phyloP scores from a whole-genome alignment of 37 sponge, comb jelly and placozoan genomes.

The Crambe crambe region DNA sequence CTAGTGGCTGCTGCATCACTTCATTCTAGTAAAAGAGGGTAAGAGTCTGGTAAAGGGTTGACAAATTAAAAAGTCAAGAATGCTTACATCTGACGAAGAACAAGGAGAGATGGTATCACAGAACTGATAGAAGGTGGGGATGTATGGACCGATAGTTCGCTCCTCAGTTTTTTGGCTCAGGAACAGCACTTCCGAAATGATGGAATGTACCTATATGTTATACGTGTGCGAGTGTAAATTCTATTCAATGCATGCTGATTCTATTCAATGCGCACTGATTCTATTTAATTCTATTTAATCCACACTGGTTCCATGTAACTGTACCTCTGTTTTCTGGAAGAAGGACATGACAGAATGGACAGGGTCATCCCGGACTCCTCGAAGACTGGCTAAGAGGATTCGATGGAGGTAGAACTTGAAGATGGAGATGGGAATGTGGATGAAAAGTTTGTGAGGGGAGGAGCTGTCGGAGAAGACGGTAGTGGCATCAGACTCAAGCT shows the following conservation, averaged over 20 bases:
- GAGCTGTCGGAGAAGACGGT: background rate
- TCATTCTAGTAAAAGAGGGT: conserved; percentile 4
- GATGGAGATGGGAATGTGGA: conserved; percentile 28
- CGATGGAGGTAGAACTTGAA: conserved; percentile 50
- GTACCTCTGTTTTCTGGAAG: conserved; percentile 26
- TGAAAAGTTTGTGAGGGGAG: background rate
- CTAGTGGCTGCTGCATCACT: conserved; percentile 78
- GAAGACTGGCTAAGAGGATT: conserved; percentile 16
- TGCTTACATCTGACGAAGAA: conserved; percentile 24
- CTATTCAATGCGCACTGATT: background rate
- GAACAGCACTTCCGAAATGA: conserved; percentile 21
- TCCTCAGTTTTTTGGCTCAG: background rate
- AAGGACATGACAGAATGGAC: background rate
- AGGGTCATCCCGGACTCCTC: background rate
- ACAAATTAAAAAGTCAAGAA: background rate
- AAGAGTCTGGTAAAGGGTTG: background rate
- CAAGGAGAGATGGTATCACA: conserved; percentile 10
- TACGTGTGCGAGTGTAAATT: no score
- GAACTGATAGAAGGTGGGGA: conserved; percentile 59
- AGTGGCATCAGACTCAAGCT: background rate
- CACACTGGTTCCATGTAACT: background rate
- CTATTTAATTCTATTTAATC: background rate
- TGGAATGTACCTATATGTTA: background rate
- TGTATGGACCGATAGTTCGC: conserved; percentile 28
- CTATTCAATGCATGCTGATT: no score